phyloP scores from a whole-genome alignment of 1,140 invertebrate species.

The Arctopsyche grandis region DNA sequence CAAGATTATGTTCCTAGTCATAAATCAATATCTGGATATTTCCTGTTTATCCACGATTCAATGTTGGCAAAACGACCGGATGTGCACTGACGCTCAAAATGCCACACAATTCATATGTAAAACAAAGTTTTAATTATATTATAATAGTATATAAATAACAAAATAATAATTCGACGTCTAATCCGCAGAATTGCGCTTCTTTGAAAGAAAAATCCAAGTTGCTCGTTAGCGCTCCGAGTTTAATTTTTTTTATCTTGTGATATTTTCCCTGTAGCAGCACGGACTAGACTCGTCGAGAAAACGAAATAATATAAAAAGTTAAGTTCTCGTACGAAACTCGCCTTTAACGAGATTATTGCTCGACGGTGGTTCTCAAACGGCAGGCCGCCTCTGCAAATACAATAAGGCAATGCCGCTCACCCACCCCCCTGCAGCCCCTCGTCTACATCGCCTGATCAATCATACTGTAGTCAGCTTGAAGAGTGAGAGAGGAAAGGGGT shows the following conservation, averaged over 20 bases:
- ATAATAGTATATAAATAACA: too few relatives aligned
- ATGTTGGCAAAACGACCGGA: not conserved
- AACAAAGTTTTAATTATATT: too few relatives aligned
- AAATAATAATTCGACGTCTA: too few relatives aligned
- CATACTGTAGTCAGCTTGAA: not conserved
- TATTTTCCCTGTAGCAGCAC: not conserved
- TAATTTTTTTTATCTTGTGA: not conserved
- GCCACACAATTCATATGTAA: too few relatives aligned
- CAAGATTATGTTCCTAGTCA: not conserved
- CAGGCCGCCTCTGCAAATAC: not conserved
- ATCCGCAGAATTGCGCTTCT: not conserved
- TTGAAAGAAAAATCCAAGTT: not conserved
- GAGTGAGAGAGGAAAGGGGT: not conserved
- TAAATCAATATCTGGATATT: slow-evolving; percentile 14
- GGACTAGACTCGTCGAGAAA: not conserved
- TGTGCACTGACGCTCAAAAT: too few relatives aligned
- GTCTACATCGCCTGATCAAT: not conserved
- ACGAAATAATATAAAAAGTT: not conserved
- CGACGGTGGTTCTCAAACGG: slow-evolving; percentile 14
- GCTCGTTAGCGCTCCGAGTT: not conserved
- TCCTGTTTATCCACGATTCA: not conserved
- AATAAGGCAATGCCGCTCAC: not conserved
- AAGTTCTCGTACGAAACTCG: not conserved
- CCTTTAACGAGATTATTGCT: slow-evolving; percentile 19
- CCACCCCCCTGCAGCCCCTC: not conserved